Percentiles rank a stretch among this genome's conserved stretches.
Evolutionary conservation across 2,113 vertebrate genomes (phyloP).

Genomic region (Hylia prasina): DNA sequence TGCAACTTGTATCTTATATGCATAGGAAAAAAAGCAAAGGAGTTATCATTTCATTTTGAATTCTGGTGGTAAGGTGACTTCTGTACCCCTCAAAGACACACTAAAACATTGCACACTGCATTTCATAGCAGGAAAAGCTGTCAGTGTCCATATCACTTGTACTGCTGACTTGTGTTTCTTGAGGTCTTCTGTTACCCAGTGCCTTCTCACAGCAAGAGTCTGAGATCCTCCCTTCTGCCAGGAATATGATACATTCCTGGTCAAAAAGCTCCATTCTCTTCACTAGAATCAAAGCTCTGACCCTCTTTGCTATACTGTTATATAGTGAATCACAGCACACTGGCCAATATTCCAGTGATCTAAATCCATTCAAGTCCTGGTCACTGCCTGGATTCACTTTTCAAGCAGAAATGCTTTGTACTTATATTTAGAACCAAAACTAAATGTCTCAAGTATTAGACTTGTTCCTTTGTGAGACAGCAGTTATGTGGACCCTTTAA

Average conservation of each 20-base stretch:
- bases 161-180: neutral
- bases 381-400: neutral
- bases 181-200: neutral
- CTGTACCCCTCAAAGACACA: neutral
- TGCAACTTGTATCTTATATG: neutral
- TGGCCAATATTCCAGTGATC: neutral
- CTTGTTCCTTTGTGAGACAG: neutral
- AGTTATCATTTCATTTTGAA: neutral
- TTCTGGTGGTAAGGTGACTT: neutral
- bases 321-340: neutral
- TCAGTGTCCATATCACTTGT: neutral
- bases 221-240: neutral
- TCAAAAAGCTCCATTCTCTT: neutral
- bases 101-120: neutral
- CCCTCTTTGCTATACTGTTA: neutral
- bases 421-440: neutral
- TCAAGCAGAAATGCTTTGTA: neutral
- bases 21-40: neutral
- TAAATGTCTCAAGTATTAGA: neutral
- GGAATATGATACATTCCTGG: neutral
- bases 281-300: neutral
- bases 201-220: neutral
- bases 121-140: neutral
- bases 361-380: neutral
- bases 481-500: neutral